Evolutionary conservation across 92 coral and sea anemone genomes (phyloP).

Genomic region (Phenganax stokvisi): DNA sequence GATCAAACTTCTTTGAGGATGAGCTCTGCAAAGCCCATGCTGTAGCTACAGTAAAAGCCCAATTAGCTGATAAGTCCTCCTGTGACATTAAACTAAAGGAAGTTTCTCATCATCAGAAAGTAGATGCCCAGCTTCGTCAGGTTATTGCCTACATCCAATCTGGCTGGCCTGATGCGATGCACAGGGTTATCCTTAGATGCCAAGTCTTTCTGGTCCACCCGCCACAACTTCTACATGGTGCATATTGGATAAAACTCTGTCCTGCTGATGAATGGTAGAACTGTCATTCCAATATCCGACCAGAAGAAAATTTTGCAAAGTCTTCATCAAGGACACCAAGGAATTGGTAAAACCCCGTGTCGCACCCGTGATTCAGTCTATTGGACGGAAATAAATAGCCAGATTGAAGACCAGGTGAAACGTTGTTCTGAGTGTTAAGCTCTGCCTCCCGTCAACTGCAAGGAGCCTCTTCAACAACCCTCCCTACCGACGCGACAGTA

Average conservation of each 20-base stretch:
- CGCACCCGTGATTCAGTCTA: no score
- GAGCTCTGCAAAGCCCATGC: slow-evolving; percentile 29
- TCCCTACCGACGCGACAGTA: background rate
- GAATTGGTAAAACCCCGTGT: background rate
- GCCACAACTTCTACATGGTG: slow-evolving; percentile 2
- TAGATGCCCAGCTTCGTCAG: slow-evolving; percentile 13
- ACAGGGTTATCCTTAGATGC: background rate
- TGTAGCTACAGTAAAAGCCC: slow-evolving; percentile 28
- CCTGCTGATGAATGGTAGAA: background rate
- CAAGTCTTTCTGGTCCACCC: slow-evolving; percentile 33
- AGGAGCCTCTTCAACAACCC: slow-evolving; percentile 24
- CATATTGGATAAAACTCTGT: background rate
- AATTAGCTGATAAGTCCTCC: slow-evolving; percentile 27
- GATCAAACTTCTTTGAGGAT: slow-evolving; percentile 1
- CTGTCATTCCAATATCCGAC: background rate
- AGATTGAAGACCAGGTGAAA: background rate
- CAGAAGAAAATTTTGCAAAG: background rate
- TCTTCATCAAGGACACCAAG: background rate
- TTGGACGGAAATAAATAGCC: no score
- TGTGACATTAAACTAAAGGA: slow-evolving; percentile 27
- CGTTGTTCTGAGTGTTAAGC: slow-evolving; percentile 7
- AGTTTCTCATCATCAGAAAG: slow-evolving; percentile 12
- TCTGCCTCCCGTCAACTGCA: background rate
- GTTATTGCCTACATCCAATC: slow-evolving; percentile 14
- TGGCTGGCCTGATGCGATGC: slow-evolving; percentile 29